Base-by-base conservation (phyloP, 2,797 vertebrate species). In the Melanogrammus aeglefinus region DNA sequence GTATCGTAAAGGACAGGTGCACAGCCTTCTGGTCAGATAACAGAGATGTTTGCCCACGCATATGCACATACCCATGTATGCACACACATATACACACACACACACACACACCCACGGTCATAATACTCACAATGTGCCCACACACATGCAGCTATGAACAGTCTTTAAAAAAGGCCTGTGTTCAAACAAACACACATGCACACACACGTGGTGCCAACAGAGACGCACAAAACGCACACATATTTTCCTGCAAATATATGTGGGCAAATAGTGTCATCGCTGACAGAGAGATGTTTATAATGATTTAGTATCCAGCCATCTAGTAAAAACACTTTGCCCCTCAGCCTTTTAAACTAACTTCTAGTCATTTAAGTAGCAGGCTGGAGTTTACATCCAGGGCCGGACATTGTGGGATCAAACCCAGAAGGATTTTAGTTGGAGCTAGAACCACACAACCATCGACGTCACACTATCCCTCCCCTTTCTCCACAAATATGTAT, bases 1-100 rank as follows among this genome's bases (percentile, higher is more conserved):
- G 80, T 81, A 84, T 81, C 78, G 47, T 91, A 89, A 90, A 89
- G 77, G 81, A 83, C 88, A 91, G 89, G 85, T 89, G 87, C 80
- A 75, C 72, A 82, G 76, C 75, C 70, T 33, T 82, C 75, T 81
- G 79, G 73, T 69, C 75, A 82, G 80, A 84, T 85, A 86, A 86
- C 81, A 0, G n/a, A 76, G 79, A 76, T 24, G 35, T 29, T 86
- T 84, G 24, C 63, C 6, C 29, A 24, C 27, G 18, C 69, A 16
- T 84, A 74, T 41, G 9, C 81, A 83, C 87, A 86, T 12, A 6
- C 35, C 70, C 12, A 16, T 47, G 72, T 73, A 38, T 24, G 31
- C 33, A 72, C 75, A 73, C 77, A 73, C 78, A n/a, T 18, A n/a
- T 16, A 63, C 51, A 63, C 51, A 63, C 51, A 63, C 18, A 57